These are phyloP conservation scores for Solea senegalensis DNA, from an alignment of 2,113 vertebrate genomes.

Conservation along the genomic window DNA sequence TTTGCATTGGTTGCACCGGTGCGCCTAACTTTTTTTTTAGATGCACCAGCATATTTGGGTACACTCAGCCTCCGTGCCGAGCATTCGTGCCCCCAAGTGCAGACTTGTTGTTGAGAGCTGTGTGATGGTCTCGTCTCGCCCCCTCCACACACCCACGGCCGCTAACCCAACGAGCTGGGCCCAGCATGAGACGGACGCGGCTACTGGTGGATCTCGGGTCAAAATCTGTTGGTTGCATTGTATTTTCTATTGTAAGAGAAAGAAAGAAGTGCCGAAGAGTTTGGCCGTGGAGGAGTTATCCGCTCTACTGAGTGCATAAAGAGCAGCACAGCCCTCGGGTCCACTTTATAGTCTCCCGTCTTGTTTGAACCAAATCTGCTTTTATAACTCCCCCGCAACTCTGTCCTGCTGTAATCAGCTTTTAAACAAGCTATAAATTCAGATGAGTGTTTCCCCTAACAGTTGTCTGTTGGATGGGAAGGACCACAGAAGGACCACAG, in stretches of 20 bases:
- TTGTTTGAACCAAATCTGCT: conserved; percentile 7
- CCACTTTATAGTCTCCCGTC: background rate
- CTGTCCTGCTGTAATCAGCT: background rate
- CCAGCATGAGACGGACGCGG: too few species aligned
- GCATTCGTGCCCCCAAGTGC: too few species aligned
- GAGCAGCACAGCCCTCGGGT: background rate
- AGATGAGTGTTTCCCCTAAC: background rate
- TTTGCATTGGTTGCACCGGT: too few species aligned
- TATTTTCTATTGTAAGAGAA: background rate
- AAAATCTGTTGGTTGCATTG: background rate
- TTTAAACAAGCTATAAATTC: background rate
- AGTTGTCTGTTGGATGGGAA: background rate
- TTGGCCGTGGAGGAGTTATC: background rate
- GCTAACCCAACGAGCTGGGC: too few species aligned
- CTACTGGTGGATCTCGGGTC: background rate
- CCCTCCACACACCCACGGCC: too few species aligned
- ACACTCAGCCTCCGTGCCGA: too few species aligned
- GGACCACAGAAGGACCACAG: too few species aligned
- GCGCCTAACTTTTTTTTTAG: too few species aligned
- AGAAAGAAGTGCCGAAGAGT: background rate
- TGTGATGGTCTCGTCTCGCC: too few species aligned
- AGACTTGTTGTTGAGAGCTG: too few species aligned
- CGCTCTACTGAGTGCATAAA: background rate
- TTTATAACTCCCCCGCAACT: background rate
- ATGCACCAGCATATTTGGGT: too few species aligned